phyloP scores from a whole-genome alignment of 1,140 invertebrate species.

The Danaus plexippus region DNA sequence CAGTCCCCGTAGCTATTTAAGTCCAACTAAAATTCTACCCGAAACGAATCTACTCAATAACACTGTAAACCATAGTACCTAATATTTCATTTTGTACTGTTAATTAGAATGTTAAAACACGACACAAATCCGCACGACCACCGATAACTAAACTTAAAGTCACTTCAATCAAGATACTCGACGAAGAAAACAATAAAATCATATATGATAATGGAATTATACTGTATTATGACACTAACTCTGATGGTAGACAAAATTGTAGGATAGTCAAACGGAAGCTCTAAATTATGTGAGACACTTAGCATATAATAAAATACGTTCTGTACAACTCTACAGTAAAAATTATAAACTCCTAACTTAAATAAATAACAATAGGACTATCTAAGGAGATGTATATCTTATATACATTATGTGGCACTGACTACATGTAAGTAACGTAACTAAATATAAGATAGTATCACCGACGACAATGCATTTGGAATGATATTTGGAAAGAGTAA shows the following conservation, averaged over 20 bases:
- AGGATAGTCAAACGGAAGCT: slow-evolving; percentile 53
- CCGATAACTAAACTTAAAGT: slow-evolving; percentile 7
- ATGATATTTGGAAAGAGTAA: too few species aligned
- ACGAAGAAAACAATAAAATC: slow-evolving; percentile 14
- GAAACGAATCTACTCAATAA: too few species aligned
- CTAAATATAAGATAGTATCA: slow-evolving; percentile 13
- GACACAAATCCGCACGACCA: slow-evolving; percentile 12
- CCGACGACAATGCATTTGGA: background rate
- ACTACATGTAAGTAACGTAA: slow-evolving; percentile 34
- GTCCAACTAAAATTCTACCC: too few species aligned
- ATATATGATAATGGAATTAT: slow-evolving; percentile 11
- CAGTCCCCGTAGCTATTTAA: too few species aligned
- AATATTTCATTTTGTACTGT: slow-evolving; percentile 11
- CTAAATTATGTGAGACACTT: slow-evolving; percentile 57
- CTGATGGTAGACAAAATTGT: slow-evolving; percentile 51
- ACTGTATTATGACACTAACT: slow-evolving; percentile 13
- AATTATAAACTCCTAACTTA: slow-evolving; percentile 60
- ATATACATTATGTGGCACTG: slow-evolving; percentile 67
- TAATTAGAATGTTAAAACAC: slow-evolving; percentile 6
- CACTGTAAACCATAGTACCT: too few species aligned
- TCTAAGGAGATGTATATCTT: slow-evolving; percentile 64
- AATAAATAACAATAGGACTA: slow-evolving; percentile 64
- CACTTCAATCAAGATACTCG: slow-evolving; percentile 1
- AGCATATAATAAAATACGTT: slow-evolving; percentile 50
- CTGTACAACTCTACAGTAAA: slow-evolving; percentile 57